Conservation (phyloP, 2,888 invertebrate species). For the Ophioninae sp. region DNA sequence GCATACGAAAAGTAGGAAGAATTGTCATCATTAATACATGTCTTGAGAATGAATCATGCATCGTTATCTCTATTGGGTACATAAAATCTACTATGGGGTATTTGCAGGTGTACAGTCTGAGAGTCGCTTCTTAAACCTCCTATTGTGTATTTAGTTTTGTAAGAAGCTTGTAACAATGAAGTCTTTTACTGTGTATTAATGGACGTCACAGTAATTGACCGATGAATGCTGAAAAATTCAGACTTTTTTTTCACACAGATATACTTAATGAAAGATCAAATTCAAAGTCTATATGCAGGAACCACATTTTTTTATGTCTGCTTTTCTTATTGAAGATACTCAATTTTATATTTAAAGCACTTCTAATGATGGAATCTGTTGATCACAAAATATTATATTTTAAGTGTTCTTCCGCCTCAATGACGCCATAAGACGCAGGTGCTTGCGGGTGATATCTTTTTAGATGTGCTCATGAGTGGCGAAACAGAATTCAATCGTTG, state of each 20-base stretch:
- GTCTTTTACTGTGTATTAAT: not conserved
- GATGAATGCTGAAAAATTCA: not conserved
- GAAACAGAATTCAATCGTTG: not conserved
- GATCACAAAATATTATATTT: not conserved
- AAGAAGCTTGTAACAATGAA: not conserved
- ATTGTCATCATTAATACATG: not conserved
- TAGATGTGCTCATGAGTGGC: not conserved
- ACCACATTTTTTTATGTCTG: too few species aligned
- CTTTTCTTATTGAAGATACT: not conserved
- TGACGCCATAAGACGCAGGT: not conserved
- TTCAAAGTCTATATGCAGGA: not conserved
- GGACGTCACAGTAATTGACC: not conserved
- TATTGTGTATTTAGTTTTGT: not conserved
- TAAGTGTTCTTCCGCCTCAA: not conserved
- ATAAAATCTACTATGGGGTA: not conserved
- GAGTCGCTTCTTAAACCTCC: not conserved
- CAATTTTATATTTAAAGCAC: not conserved
- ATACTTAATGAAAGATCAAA: not conserved
- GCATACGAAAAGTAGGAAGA: not conserved
- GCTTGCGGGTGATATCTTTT: not conserved
- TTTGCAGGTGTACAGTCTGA: not conserved
- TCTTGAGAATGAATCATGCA: not conserved
- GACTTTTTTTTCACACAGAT: too few species aligned
- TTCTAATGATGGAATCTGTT: not conserved
- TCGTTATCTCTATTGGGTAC: not conserved